Base-by-base conservation (phyloP, 2,113 vertebrate species). In the Piaya cayana region DNA sequence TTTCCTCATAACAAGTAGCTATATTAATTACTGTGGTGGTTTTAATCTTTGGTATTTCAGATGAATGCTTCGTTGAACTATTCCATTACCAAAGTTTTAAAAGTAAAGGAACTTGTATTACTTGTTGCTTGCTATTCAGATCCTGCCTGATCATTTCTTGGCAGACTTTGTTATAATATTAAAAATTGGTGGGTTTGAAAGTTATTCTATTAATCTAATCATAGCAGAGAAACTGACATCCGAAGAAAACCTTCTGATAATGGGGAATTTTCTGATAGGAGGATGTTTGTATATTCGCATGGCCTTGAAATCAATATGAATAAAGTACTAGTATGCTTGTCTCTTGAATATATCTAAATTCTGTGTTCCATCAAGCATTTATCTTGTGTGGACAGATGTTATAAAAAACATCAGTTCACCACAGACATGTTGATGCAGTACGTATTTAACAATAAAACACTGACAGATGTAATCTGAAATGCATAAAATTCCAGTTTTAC, bases 11-110 rank as follows among this genome's bases (percentile, higher is more conserved):
- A 71, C 7, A 68, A 63, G 12, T 27, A 78, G 6, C 18, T 60
- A 26, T 71, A 52, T 78, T 90, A 92, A 77, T 93, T 86, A 88
- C 36, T 90, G 30, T 72, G 19, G 17, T 81, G 53, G 8, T 87
- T 90, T 96, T 80, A 76, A 72, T 82, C 29, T 87, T 68, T 11
- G 13, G 9, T 82, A 76, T 94, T 94, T 93, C 82, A 82, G 72
- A 65, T 91, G 36, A 90, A 82, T 59, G 56, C 62, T 94, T 94
- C 8, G 0, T 76, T 85, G 67, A 82, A 79, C 29, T 88, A 47
- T 69, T 92, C 26, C 36, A 92, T 86, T 92, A 86, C 19, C 12
- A 11, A 86, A 78, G 15, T 42, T 90, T 92, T 74, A 56, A 56
- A 83, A 92, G 68, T 86, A 77, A 92, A 83, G 52, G 9, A 71